phyloP scores from a whole-genome alignment of 2,888 invertebrate genomes.

The Colletes collaris region DNA sequence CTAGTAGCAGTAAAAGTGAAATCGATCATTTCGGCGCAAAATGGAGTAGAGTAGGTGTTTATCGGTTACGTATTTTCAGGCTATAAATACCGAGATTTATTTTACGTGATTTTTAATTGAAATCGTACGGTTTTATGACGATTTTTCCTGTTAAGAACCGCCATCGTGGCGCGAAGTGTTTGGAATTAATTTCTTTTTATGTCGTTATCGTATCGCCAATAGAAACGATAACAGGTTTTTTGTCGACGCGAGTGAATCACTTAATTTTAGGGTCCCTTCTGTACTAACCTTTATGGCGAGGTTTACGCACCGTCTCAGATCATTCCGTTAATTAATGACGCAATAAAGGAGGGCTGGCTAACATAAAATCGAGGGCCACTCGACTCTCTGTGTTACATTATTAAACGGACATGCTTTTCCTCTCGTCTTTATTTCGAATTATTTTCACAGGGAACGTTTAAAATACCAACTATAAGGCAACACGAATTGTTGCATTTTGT shows the following conservation, averaged over 20 bases:
- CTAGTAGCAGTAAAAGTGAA: background rate
- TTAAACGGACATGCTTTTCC: conserved; percentile 16
- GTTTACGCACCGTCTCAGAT: conserved; percentile 60
- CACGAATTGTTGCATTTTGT: too few species aligned
- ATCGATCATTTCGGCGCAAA: background rate
- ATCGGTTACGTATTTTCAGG: too few species aligned
- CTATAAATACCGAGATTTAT: background rate
- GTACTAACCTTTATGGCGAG: conserved; percentile 57
- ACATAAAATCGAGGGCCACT: conserved; percentile 54
- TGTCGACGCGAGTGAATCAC: conserved; percentile 37
- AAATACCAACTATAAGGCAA: too few species aligned
- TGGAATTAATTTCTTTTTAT: conserved; percentile 39
- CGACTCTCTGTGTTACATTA: conserved; percentile 14
- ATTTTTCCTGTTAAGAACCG: background rate
- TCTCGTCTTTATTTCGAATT: background rate
- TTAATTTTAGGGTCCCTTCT: conserved; percentile 39
- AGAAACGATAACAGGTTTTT: conserved; percentile 33
- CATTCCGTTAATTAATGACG: conserved; percentile 63
- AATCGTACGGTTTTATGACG: background rate
- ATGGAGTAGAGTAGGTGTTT: too few species aligned
- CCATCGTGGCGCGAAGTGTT: background rate
- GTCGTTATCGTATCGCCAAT: conserved; percentile 21
- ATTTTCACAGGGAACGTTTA: background rate
- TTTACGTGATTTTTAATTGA: background rate
- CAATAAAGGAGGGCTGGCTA: conserved; percentile 52